Conservation (phyloP, 2,797 vertebrate genomes). For the Acanthurus tractus region DNA sequence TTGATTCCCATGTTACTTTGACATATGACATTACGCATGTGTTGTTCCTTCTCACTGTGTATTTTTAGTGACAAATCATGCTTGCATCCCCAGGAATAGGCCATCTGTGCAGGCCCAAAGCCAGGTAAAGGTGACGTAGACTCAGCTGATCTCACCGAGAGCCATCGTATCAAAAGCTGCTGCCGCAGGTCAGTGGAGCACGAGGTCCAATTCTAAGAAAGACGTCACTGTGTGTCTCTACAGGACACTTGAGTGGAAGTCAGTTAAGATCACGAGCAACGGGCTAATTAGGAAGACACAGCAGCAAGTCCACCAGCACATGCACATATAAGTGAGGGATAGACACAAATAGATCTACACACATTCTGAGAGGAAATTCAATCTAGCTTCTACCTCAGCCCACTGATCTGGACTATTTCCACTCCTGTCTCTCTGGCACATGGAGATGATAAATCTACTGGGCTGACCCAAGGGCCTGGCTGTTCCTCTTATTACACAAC, state of each 20-base stretch:
- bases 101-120: conserved; percentile 76
- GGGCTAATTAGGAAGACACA: conserved; percentile 58
- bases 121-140: conserved; percentile 70
- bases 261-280: conserved; percentile 44
- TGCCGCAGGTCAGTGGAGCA: conserved; percentile 43
- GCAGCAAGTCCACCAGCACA: conserved; percentile 8
- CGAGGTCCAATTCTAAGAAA: conserved; percentile 46
- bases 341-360: conserved; percentile 32
- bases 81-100: conserved; percentile 49
- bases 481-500: conserved; percentile 69
- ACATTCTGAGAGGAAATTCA: conserved; percentile 70
- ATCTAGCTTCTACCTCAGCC: conserved; percentile 65
- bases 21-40: conserved; percentile 23
- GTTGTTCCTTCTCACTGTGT: conserved; percentile 36
- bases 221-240: conserved; percentile 47
- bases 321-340: neutral
- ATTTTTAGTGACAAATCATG: conserved; percentile 73
- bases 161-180: conserved; percentile 41
- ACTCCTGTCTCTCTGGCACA: conserved; percentile 50
- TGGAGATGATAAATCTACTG: conserved; percentile 71
- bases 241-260: conserved; percentile 47
- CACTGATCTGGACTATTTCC: conserved; percentile 64
- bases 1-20: conserved; percentile 11
- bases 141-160: conserved; percentile 53
- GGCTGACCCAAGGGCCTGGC: conserved; percentile 53